Percentiles rank a stretch among this genome's conserved stretches.
Conservation (phyloP, 2,888 invertebrate species). For the Ligdia adustata region DNA sequence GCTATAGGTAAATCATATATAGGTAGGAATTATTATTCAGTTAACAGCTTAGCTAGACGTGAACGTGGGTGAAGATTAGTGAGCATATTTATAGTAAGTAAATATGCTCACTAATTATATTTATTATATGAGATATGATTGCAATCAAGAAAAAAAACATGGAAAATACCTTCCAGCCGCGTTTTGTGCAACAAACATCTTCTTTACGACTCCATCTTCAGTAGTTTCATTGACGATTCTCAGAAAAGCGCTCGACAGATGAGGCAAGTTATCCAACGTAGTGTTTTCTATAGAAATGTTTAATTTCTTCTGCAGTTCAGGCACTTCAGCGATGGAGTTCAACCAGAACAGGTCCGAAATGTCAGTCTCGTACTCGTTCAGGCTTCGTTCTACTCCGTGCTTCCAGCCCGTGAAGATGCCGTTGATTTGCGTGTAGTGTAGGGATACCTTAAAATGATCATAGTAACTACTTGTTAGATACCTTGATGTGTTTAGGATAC, state of each 20-base stretch:
- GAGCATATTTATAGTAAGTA: no score
- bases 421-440: constrained; percentile 90
- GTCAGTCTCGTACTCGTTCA: constrained; percentile 83
- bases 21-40: no score
- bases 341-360: constrained; percentile 88
- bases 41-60: no score
- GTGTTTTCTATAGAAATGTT: constrained; percentile 69
- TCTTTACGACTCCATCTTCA: constrained; percentile 62
- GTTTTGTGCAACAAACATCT: constrained; percentile 91
- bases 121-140: no score
- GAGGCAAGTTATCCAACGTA: constrained; percentile 58
- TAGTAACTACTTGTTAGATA: no score
- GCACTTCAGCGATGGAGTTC: constrained; percentile 90
- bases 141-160: no score
- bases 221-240: constrained; percentile 81
- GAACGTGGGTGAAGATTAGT: no score
- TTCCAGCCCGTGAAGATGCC: constrained; percentile 91
- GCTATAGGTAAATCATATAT: no score
- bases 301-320: constrained; percentile 85
- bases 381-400: constrained; percentile 86
- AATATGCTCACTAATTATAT: no score
- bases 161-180: constrained; percentile 90
- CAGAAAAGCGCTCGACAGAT: constrained; percentile 85
- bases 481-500: no score
- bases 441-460: constrained; percentile 80